Conservation (phyloP, 2,888 invertebrate genomes). For the Sericinus montela region DNA sequence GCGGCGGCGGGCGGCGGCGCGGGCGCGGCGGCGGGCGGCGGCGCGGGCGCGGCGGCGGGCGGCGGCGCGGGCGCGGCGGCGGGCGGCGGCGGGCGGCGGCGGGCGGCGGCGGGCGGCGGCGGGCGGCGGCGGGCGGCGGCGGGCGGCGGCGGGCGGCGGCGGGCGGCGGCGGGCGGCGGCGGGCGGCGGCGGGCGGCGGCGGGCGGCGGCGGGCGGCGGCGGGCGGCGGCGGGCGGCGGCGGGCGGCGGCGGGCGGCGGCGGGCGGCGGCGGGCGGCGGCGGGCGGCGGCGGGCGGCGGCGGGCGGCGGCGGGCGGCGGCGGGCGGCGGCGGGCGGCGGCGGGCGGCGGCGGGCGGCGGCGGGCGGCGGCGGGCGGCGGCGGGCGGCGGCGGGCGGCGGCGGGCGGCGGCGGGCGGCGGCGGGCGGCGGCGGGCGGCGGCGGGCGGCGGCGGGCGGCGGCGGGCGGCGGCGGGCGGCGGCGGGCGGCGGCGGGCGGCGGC, state of each 20-base stretch:
- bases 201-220: constrained; percentile 53
- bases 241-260: constrained; percentile 52
- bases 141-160: constrained; percentile 52
- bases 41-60: constrained; percentile 90
- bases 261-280: constrained; percentile 58
- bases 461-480: constrained; percentile 58
- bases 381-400: constrained; percentile 50
- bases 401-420: constrained; percentile 53
- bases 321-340: constrained; percentile 64
- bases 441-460: constrained; percentile 52
- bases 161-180: constrained; percentile 58
- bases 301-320: constrained; percentile 53
- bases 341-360: constrained; percentile 52
- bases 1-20: constrained; percentile 90
- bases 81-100: constrained; percentile 50
- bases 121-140: constrained; percentile 64
- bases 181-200: constrained; percentile 50
- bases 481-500: constrained; percentile 50
- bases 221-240: constrained; percentile 64
- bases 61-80: constrained; percentile 88
- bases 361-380: constrained; percentile 58
- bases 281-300: constrained; percentile 50
- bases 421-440: constrained; percentile 64
- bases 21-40: constrained; percentile 88
- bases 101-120: constrained; percentile 53